phyloP scores from a whole-genome alignment of 1,140 invertebrate genomes.

The Dendroctonus valens region DNA sequence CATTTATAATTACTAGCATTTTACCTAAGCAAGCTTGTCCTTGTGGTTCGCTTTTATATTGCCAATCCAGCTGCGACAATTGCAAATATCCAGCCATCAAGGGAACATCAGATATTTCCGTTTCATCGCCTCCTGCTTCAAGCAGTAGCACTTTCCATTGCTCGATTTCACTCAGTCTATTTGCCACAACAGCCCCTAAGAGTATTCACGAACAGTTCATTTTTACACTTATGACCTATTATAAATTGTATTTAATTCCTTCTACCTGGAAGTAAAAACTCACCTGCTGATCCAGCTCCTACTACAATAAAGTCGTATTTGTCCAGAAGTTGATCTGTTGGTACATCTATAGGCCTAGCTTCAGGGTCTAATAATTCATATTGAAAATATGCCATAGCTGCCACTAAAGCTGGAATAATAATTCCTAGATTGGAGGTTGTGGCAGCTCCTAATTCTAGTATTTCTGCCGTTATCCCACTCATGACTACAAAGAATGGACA shows the following conservation, averaged over 20 bases:
- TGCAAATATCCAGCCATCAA: slow-evolving; percentile 84
- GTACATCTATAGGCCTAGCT: slow-evolving; percentile 65
- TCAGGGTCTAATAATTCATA: slow-evolving; percentile 75
- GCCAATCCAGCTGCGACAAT: slow-evolving; percentile 86
- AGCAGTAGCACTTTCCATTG: slow-evolving; percentile 81
- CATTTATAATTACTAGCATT: no score
- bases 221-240: no score
- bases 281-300: slow-evolving; percentile 92
- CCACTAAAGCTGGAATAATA: slow-evolving; percentile 76
- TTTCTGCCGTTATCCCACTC: slow-evolving; percentile 41
- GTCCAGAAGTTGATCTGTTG: slow-evolving; percentile 61
- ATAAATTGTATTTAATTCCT: not conserved
- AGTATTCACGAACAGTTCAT: slow-evolving; percentile 10
- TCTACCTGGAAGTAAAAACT: slow-evolving; percentile 3
- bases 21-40: slow-evolving; percentile 75
- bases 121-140: slow-evolving; percentile 90
- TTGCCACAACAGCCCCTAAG: slow-evolving; percentile 83
- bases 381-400: slow-evolving; percentile 79
- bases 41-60: slow-evolving; percentile 88
- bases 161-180: slow-evolving; percentile 73
- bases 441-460: slow-evolving; percentile 47
- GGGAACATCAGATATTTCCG: slow-evolving; percentile 85
- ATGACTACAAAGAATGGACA: slow-evolving; percentile 38
- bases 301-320: slow-evolving; percentile 86
- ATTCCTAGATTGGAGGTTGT: slow-evolving; percentile 50